Base-by-base conservation (phyloP, 1,140 invertebrate species). In the Drosophila lacteicornis region DNA sequence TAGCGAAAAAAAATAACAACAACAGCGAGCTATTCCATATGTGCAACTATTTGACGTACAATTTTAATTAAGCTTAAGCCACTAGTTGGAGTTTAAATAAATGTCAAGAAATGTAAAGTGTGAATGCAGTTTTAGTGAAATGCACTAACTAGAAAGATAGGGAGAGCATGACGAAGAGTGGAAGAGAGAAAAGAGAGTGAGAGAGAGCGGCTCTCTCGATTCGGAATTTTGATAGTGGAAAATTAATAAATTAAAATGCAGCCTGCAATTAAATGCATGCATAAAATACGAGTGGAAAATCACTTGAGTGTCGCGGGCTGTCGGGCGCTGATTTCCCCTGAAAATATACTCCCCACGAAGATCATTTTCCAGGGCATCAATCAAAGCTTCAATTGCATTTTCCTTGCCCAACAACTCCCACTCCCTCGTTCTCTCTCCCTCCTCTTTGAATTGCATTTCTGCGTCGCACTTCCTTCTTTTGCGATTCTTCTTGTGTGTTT, bases 1-100 rank as follows among this genome's bases (percentile, higher is more conserved):
- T 40, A 56, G 42, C 38, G 49, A 53, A 56, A 71, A 62, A 59
- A 56, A 59, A 71, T 3, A 56, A 40, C 53, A 36, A 58, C 51
- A 63, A 66, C 59, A 63, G 60, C 61, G 46, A 69, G 49, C 45
- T 30, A 42, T 78, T 77, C 69, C 85, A 90, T 87, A 90, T 90
- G 84, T 84, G 85, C 85, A 87, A 55, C 74, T 55, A 81, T 80
- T 84, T 65, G 76, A 51, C 56, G 50, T 60, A 43, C 49, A 60
- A 73, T 45, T 40, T 22, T 73, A 51, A 60, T 68, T 68, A 56
- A 76, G 79, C 47, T 15, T 56, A 60, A 33, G 22, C 25, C 17
- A 42, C 17, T 15, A 36, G 43, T 27, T 59, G 15, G 17, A 70
- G 27, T 57, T 25, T 42, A 43, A 53, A 36, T 62, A 56, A 56